phyloP scores from a whole-genome alignment of 1,140 invertebrate genomes.

The Cyrtorhinus lividipennis region DNA sequence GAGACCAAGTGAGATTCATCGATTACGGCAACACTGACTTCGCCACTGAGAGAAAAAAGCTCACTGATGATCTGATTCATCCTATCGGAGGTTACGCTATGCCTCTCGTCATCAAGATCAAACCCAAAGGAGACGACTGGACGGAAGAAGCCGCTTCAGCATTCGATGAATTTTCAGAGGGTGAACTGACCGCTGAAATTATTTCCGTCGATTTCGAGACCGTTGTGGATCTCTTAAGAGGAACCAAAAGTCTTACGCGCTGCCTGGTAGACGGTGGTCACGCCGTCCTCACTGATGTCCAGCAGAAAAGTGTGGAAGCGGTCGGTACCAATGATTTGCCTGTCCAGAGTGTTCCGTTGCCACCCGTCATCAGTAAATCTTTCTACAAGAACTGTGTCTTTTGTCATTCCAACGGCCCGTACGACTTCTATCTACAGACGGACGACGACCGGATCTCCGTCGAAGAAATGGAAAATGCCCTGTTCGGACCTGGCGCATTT shows the following conservation, averaged over 20 bases:
- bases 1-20: slow-evolving; percentile 54
- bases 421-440: slow-evolving; percentile 1
- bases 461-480: background rate
- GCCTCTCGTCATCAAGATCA: slow-evolving; percentile 46
- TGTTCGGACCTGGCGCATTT: background rate
- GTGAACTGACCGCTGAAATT: slow-evolving; percentile 29
- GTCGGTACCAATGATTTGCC: slow-evolving; percentile 21
- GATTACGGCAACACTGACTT: slow-evolving; percentile 70
- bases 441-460: slow-evolving; percentile 3
- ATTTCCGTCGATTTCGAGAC: slow-evolving; percentile 24
- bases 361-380: background rate
- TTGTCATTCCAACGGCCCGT: background rate
- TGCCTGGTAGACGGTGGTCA: slow-evolving; percentile 17
- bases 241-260: slow-evolving; percentile 16
- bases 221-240: slow-evolving; percentile 19
- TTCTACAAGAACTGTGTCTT: background rate
- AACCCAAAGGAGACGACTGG: slow-evolving; percentile 51
- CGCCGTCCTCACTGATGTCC: background rate
- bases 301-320: slow-evolving; percentile 8
- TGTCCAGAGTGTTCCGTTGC: background rate
- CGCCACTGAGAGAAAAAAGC: slow-evolving; percentile 38
- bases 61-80: slow-evolving; percentile 32
- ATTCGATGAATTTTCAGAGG: slow-evolving; percentile 39
- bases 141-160: slow-evolving; percentile 39
- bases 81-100: slow-evolving; percentile 39